Percentiles rank a stretch among this genome's conserved stretches.
phyloP scores from a whole-genome alignment of 2,888 invertebrate genomes.

The Troides oblongomaculatus region DNA sequence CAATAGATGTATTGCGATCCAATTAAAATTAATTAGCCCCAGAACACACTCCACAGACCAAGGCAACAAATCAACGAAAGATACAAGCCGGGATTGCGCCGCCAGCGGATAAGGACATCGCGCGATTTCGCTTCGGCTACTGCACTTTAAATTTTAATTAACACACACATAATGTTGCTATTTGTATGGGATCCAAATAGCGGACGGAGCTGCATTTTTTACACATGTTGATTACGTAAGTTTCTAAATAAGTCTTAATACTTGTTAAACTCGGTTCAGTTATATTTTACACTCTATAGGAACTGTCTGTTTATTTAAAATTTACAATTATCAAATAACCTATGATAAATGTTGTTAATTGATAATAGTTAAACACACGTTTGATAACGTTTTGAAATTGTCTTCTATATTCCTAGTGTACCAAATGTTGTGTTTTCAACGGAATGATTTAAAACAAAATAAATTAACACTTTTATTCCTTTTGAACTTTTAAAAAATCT shows the following conservation, averaged over 20 bases:
- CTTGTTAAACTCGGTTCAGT: slow-evolving; percentile 17
- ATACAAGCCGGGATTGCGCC: slow-evolving; percentile 63
- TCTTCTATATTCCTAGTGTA: background rate
- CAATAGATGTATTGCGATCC: slow-evolving; percentile 56
- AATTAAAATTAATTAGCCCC: slow-evolving; percentile 78
- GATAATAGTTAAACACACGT: too few species aligned
- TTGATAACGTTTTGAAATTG: background rate
- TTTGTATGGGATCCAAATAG: slow-evolving; percentile 33
- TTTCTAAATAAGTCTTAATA: slow-evolving; percentile 29
- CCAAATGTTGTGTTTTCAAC: too few species aligned
- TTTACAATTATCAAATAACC: slow-evolving; percentile 1
- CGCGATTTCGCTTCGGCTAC: slow-evolving; percentile 39
- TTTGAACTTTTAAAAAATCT: too few species aligned
- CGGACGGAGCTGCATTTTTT: slow-evolving; percentile 25
- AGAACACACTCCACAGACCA: slow-evolving; percentile 66
- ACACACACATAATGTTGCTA: slow-evolving; percentile 40
- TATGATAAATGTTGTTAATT: background rate
- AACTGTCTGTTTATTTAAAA: slow-evolving; percentile 11
- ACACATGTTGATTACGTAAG: slow-evolving; percentile 28
- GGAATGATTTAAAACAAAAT: too few species aligned
- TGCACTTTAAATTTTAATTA: slow-evolving; percentile 45
- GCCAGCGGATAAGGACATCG: slow-evolving; percentile 57
- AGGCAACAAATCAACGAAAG: slow-evolving; percentile 73
- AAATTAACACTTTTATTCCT: too few species aligned
- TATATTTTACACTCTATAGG: slow-evolving; percentile 16